Evolutionary conservation across 37 sponge, comb jelly and placozoan species (phyloP).

Genomic region (Tethya wilhelma): DNA sequence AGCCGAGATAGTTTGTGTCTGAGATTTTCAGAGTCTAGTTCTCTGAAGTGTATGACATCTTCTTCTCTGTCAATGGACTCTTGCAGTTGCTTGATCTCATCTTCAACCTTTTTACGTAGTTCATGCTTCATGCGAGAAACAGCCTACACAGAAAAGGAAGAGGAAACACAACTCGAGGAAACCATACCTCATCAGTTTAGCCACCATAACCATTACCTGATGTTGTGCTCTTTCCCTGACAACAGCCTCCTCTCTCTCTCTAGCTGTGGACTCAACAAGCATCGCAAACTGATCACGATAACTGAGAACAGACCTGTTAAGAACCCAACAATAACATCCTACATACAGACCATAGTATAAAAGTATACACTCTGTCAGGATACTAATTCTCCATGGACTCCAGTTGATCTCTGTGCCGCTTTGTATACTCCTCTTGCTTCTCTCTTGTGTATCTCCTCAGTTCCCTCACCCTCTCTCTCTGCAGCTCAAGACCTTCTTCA

Average conservation of each 20-base stretch:
- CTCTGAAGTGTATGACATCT: slow-evolving; percentile 75
- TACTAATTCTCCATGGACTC: slow-evolving; percentile 83
- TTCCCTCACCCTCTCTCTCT: slow-evolving; percentile 66
- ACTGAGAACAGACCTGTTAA: slow-evolving; percentile 10
- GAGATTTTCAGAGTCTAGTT: slow-evolving; percentile 65
- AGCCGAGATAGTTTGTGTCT: slow-evolving; percentile 15
- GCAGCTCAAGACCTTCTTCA: slow-evolving; percentile 70
- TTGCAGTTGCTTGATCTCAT: slow-evolving; percentile 60
- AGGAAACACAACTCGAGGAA: background rate
- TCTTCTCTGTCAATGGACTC: slow-evolving; percentile 53
- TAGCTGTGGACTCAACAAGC: slow-evolving; percentile 58
- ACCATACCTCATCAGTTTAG: background rate
- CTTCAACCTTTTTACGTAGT: slow-evolving; percentile 54
- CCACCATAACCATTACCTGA: slow-evolving; percentile 33
- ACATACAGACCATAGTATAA: too few species aligned
- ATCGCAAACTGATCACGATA: slow-evolving; percentile 72
- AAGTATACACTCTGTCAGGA: slow-evolving; percentile 10
- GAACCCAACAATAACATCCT: background rate
- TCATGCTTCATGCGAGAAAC: slow-evolving; percentile 43
- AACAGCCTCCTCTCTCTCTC: slow-evolving; percentile 49
- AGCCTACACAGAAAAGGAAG: slow-evolving; percentile 19
- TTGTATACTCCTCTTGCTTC: slow-evolving; percentile 23
- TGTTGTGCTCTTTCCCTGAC: slow-evolving; percentile 61
- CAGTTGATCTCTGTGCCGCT: slow-evolving; percentile 30
- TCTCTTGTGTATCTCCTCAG: slow-evolving; percentile 61